Conservation (phyloP, 2,888 invertebrate species). For the Drosophila phalerata region DNA sequence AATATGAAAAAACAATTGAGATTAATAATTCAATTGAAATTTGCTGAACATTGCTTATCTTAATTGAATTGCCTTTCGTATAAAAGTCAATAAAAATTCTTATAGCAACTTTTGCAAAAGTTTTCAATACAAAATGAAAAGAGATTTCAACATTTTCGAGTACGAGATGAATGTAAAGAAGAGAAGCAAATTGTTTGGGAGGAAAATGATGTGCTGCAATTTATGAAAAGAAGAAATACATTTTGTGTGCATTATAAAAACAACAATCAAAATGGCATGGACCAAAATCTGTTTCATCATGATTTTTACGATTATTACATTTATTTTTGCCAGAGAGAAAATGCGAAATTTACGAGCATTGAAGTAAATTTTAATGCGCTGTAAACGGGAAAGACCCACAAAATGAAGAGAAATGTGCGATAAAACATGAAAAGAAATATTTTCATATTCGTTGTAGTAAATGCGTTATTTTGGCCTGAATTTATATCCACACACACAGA, state of each 20-base stretch:
- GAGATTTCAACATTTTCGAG: slow-evolving; percentile 1
- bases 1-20: background rate
- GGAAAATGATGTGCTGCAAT: slow-evolving; percentile 19
- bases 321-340: slow-evolving; percentile 45
- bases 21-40: background rate
- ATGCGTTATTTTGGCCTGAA: slow-evolving; percentile 31
- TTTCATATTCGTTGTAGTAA: slow-evolving; percentile 39
- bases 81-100: slow-evolving; percentile 19
- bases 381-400: slow-evolving; percentile 64
- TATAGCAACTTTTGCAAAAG: slow-evolving; percentile 3
- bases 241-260: slow-evolving; percentile 22
- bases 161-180: background rate
- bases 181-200: slow-evolving; percentile 3
- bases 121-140: slow-evolving; percentile 11
- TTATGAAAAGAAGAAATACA: slow-evolving; percentile 18
- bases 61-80: slow-evolving; percentile 7
- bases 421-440: slow-evolving; percentile 72
- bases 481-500: slow-evolving; percentile 18
- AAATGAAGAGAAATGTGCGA: slow-evolving; percentile 70
- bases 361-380: slow-evolving; percentile 72
- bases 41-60: background rate
- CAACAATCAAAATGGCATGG: slow-evolving; percentile 30
- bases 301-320: slow-evolving; percentile 68
- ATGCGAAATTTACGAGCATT: slow-evolving; percentile 69
- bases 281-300: slow-evolving; percentile 56